Base-by-base conservation (phyloP, 2,113 vertebrate species). In the Leuciscus idus region DNA sequence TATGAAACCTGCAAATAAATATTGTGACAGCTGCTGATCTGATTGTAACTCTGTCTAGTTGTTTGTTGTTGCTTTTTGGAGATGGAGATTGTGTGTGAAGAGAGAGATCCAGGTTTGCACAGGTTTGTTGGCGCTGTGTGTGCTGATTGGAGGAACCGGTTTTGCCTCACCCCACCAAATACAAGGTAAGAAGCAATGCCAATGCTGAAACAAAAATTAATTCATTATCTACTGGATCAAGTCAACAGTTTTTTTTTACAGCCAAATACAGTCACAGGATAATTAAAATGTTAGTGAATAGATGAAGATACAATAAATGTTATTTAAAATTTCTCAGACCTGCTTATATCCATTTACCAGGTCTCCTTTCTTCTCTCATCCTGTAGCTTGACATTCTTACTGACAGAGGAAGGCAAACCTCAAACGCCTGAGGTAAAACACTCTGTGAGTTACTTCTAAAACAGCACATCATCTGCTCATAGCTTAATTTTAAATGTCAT, bases 351-450 rank as follows among this genome's bases (percentile, higher is more conserved):
- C 19, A 39, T 33, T 83, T 15, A 57, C 26, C n/a, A 74, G 9
- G 52, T 59, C 52, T 74, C 15, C 36, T 26, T 74, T 48, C 43
- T 15, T 85, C n/a, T 81, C 66, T 61, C 26, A 19, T 43, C n/a
- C 39, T 75, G 12, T 75, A 86, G 85, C 64, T 74, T 86, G n/a
- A 81, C 64, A 28, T 50, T 86, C 39, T 52, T 86, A 73, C 39
- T 48, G 15, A 48, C n/a, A 11, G 36, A 86, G 23, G 77, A 80
- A 59, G 66, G 62, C 33, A 73, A 57, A 33, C 52, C n/a, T 52
- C 50, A 30, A 57, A 66, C 2, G 28, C 33, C 43, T 78, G 64
- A 70, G 62, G 76, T 81, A 80, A 48, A 81, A 30, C 8, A 55
- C 28, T 50, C 17, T 8, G 4, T 19, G 3, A 64, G 28, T 6